A percentile compares a stretch with the other conserved stretches of the same genome.
These are phyloP conservation scores for Caenorhabditis inopinata DNA, from an alignment of 1,140 invertebrate genomes.

Conservation along the genomic window DNA sequence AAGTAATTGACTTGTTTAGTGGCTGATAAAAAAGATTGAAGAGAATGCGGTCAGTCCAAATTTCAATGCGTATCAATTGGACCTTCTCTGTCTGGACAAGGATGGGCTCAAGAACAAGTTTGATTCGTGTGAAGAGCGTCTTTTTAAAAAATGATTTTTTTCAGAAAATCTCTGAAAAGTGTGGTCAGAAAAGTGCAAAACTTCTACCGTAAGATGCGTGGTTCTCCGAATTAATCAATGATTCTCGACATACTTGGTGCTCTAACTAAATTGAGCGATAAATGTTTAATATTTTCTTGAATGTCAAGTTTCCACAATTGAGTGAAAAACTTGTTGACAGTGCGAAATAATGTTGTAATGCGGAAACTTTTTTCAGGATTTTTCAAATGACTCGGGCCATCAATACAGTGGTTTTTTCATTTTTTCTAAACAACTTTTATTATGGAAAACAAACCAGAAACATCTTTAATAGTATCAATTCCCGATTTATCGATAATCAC, in stretches of 20 bases:
- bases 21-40: not conserved
- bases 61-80: not conserved
- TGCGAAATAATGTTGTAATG: too few species aligned
- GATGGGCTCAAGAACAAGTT: not conserved
- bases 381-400: too few species aligned
- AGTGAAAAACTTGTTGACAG: too few species aligned
- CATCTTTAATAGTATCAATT: too few species aligned
- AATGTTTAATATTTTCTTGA: too few species aligned
- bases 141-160: not conserved
- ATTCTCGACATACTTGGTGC: not conserved
- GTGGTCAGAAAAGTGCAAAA: not conserved
- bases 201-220: not conserved
- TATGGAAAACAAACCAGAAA: too few species aligned
- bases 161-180: conserved; percentile 19
- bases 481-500: too few species aligned
- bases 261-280: too few species aligned
- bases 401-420: too few species aligned
- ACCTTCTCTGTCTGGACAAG: not conserved
- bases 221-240: not conserved
- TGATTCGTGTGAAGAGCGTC: not conserved
- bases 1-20: not conserved
- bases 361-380: too few species aligned
- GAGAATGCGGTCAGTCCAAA: not conserved
- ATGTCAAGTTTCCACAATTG: too few species aligned
- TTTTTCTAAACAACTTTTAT: too few species aligned